Conservation (phyloP, 2,888 invertebrate genomes). For the Laspeyria flexula region DNA sequence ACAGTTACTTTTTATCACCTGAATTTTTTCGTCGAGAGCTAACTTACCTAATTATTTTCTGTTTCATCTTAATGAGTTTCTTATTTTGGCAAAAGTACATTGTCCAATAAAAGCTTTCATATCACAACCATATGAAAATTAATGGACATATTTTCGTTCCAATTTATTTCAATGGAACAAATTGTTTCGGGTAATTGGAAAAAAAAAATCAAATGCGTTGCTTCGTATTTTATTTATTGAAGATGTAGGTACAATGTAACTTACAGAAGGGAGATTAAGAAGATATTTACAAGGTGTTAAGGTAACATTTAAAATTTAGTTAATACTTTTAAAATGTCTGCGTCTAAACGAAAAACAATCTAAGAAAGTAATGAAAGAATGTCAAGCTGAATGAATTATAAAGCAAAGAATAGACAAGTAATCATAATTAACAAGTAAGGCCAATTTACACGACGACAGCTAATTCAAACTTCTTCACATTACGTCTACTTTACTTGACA, state of each 20-base stretch:
- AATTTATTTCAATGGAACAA: conserved; percentile 5
- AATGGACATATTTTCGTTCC: not conserved
- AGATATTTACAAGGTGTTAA: conserved; percentile 81
- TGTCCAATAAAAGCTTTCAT: no score
- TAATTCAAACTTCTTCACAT: not conserved
- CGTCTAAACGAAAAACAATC: conserved; percentile 31
- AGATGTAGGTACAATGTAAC: conserved; percentile 81
- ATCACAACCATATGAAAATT: not conserved
- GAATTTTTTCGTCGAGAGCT: no score
- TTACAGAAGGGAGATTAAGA: conserved; percentile 78
- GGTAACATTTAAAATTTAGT: conserved; percentile 71
- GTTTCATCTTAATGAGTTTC: no score
- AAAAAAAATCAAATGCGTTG: conserved; percentile 38
- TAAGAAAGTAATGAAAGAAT: conserved; percentile 20
- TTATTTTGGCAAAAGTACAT: no score
- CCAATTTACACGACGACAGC: not conserved
- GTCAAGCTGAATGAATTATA: conserved; percentile 23
- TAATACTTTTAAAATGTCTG: conserved; percentile 65
- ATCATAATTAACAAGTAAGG: conserved; percentile 30
- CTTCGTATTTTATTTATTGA: conserved; percentile 75
- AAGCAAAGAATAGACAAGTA: conserved; percentile 19
- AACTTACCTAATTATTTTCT: no score
- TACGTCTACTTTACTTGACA: not conserved
- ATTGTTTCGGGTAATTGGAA: conserved; percentile 4
- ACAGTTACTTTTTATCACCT: no score